Conservation (phyloP, 2,888 invertebrate species). For the Coleophora flavipennella region DNA sequence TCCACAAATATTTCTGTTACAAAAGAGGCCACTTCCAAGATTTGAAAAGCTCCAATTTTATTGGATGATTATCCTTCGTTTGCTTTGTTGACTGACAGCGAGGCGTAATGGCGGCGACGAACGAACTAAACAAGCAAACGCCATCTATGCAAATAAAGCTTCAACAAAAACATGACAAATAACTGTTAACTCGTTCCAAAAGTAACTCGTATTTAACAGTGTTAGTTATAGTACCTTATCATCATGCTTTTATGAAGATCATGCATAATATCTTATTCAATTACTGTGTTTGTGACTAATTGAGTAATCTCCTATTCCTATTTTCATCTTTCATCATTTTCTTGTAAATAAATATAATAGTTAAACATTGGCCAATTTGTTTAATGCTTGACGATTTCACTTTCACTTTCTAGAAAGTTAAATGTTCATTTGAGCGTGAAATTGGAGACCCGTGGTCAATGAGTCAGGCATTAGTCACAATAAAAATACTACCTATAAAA, state of each 20-base stretch:
- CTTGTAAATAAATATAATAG: no score
- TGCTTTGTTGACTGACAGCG: conserved; percentile 45
- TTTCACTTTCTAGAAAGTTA: conserved; percentile 44
- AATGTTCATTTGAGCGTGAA: conserved; percentile 44
- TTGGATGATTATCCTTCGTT: conserved; percentile 50
- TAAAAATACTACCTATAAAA: conserved; percentile 13
- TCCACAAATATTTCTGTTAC: conserved; percentile 58
- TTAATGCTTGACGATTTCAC: conserved; percentile 22
- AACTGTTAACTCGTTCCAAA: no score
- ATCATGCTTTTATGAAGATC: no score
- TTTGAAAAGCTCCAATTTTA: conserved; percentile 68
- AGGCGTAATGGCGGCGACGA: conserved; percentile 52
- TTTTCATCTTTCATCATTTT: no score
- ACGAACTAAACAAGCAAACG: conserved; percentile 19
- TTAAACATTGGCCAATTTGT: no score
- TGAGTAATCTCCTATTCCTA: no score
- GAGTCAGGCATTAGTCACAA: no score
- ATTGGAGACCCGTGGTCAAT: conserved; percentile 39
- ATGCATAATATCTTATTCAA: no score
- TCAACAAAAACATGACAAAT: background rate
- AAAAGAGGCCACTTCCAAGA: conserved; percentile 54
- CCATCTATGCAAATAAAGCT: conserved; percentile 18
- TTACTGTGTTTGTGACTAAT: no score
- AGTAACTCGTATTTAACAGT: no score
- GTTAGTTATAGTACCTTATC: no score